These are phyloP conservation scores for Enteromius trimaculatus DNA, from an alignment of 2,797 vertebrate genomes.

Conservation along the genomic window DNA sequence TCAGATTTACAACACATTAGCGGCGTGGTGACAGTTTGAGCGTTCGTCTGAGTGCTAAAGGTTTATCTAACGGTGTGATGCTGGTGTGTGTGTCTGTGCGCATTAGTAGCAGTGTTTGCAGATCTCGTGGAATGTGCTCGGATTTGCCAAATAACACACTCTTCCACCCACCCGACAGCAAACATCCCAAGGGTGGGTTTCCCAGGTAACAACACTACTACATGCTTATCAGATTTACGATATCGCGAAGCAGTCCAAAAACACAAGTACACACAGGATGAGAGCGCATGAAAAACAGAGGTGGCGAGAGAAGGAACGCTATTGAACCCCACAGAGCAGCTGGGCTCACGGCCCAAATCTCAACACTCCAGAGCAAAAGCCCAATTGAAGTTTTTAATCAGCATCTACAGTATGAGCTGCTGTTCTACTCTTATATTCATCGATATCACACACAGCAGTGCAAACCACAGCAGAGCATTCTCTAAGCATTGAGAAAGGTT, in stretches of 20 bases:
- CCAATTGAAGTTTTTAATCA: constrained; percentile 8
- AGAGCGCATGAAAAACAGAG: constrained; percentile 21
- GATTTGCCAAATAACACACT: constrained; percentile 52
- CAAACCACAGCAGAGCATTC: neutral
- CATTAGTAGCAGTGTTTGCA: constrained; percentile 40
- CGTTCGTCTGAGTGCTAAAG: constrained; percentile 8
- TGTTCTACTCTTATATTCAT: constrained; percentile 20
- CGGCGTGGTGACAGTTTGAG: constrained; percentile 29
- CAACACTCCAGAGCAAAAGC: constrained; percentile 37
- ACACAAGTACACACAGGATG: constrained; percentile 46
- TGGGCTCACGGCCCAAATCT: constrained; percentile 41
- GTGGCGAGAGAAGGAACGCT: neutral
- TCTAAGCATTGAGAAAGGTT: neutral
- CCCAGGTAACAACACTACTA: constrained; percentile 56
- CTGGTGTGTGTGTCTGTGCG: constrained; percentile 24
- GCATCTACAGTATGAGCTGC: constrained; percentile 8
- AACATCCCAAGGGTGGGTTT: constrained; percentile 46
- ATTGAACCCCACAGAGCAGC: constrained; percentile 29
- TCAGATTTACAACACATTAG: constrained; percentile 27
- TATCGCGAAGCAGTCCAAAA: constrained; percentile 48
- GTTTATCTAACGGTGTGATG: constrained; percentile 28
- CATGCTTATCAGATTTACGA: constrained; percentile 60
- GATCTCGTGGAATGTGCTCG: constrained; percentile 53
- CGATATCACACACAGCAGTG: neutral
- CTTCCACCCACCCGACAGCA: constrained; percentile 43